A percentile compares a stretch with the other conserved stretches of the same genome.
phyloP scores from a whole-genome alignment of 2,888 invertebrate species.

The Smittia sp. region DNA sequence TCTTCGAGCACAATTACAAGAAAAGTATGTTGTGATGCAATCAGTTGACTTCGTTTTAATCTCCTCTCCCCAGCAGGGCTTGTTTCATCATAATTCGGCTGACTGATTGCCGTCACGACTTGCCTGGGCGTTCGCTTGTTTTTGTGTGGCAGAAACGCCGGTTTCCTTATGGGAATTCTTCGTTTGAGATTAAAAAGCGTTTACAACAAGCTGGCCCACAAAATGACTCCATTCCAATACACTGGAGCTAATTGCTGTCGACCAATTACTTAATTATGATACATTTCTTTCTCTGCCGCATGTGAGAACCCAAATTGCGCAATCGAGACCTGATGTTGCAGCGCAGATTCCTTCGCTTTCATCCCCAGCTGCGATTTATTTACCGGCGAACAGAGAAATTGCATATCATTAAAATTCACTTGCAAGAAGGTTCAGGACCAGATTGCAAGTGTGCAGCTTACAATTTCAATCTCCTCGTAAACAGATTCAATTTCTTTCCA shows the following conservation, averaged over 20 bases:
- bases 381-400: constrained; percentile 27
- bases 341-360: constrained; percentile 9
- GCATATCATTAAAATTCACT: constrained; percentile 38
- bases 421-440: constrained; percentile 3
- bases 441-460: constrained; percentile 35
- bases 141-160: no score
- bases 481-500: constrained; percentile 39
- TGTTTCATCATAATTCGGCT: no score
- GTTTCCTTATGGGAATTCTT: no score
- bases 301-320: constrained; percentile 1
- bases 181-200: no score
- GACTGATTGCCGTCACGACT: no score
- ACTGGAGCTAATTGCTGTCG: constrained; percentile 25
- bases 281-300: background rate
- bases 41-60: constrained; percentile 6
- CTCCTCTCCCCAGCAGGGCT: background rate
- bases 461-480: constrained; percentile 8
- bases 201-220: background rate
- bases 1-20: background rate
- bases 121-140: no score
- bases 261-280: constrained; percentile 36
- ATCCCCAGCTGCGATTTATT: constrained; percentile 37
- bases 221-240: constrained; percentile 7
- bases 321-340: constrained; percentile 30
- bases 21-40: background rate